These are phyloP conservation scores for Maniola jurtina DNA, from an alignment of 1,140 invertebrate species.

Conservation along the genomic window DNA sequence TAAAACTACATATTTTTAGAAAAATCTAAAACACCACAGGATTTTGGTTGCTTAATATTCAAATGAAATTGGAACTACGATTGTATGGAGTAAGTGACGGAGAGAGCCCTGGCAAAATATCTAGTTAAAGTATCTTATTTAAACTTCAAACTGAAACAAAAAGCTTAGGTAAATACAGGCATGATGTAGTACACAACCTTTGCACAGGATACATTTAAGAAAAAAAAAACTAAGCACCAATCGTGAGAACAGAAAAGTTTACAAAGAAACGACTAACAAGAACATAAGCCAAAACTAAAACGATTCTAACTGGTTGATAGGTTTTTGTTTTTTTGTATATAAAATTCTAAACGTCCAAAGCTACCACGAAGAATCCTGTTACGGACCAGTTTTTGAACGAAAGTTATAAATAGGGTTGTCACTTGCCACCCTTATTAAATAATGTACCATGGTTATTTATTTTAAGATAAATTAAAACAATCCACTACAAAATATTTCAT, in stretches of 20 bases:
- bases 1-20: too few relatives aligned
- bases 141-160: background rate
- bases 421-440: background rate
- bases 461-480: too few relatives aligned
- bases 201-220: background rate
- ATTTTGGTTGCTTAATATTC: too few relatives aligned
- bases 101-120: too few relatives aligned
- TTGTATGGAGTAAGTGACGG: too few relatives aligned
- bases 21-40: too few relatives aligned
- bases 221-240: slow-evolving; percentile 16
- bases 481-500: too few relatives aligned
- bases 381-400: slow-evolving; percentile 56
- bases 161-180: background rate
- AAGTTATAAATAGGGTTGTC: slow-evolving; percentile 37
- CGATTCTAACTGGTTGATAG: slow-evolving; percentile 10
- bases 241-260: slow-evolving; percentile 24
- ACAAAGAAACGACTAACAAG: slow-evolving; percentile 10
- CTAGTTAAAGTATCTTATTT: too few relatives aligned
- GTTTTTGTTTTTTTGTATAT: slow-evolving; percentile 16
- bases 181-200: background rate
- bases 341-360: slow-evolving; percentile 39
- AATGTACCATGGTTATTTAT: too few relatives aligned
- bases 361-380: slow-evolving; percentile 60
- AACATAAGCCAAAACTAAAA: slow-evolving; percentile 24
- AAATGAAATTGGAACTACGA: too few relatives aligned